phyloP scores from a whole-genome alignment of 2,797 vertebrate genomes.

The Phrynocephalus vlangalii region DNA sequence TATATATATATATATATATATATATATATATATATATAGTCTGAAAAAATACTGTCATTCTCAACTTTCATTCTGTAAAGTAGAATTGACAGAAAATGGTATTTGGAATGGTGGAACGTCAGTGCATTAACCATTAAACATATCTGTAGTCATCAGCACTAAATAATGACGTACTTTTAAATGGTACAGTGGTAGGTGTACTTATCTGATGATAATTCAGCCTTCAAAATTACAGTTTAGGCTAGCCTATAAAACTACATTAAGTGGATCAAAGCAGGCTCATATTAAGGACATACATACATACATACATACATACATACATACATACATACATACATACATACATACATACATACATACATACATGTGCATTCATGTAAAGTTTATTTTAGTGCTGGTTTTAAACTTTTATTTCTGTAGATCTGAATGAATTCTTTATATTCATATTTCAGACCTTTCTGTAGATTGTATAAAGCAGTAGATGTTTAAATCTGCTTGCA shows the following conservation, averaged over 20 bases:
- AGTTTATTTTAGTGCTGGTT: conserved; percentile 74
- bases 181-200: conserved; percentile 67
- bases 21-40: conserved; percentile 6
- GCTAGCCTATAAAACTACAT: conserved; percentile 61
- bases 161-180: conserved; percentile 73
- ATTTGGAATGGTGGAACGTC: conserved; percentile 51
- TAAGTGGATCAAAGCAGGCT: conserved; percentile 74
- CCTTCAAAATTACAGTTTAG: conserved; percentile 71
- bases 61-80: conserved; percentile 62
- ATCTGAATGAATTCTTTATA: conserved; percentile 68
- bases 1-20: conserved; percentile 3
- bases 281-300: conserved; percentile 46
- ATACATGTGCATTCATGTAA: conserved; percentile 61
- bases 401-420: conserved; percentile 73
- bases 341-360: conserved; percentile 36
- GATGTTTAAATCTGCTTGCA: conserved; percentile 83
- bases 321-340: conserved; percentile 17
- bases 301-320: conserved; percentile 20
- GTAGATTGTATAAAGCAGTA: conserved; percentile 79
- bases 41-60: conserved; percentile 55
- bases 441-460: conserved; percentile 81
- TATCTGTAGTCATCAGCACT: conserved; percentile 70
- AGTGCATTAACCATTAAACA: conserved; percentile 68
- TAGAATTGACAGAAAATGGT: conserved; percentile 70
- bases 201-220: conserved; percentile 73